phyloP scores from a whole-genome alignment of 2,797 vertebrate species.

The Dallia pectoralis region DNA sequence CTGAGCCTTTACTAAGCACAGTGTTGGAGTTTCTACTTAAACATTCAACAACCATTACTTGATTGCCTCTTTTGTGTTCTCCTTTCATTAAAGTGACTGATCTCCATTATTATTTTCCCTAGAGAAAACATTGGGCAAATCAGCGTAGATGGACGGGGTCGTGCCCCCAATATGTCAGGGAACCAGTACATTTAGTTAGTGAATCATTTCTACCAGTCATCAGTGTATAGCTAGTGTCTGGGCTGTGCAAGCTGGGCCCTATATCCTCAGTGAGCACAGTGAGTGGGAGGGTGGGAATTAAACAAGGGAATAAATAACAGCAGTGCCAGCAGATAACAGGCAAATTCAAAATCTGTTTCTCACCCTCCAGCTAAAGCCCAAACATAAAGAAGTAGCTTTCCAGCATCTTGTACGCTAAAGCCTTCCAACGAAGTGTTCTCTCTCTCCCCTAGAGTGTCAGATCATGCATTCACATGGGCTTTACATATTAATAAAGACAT shows the following conservation, averaged over 20 bases:
- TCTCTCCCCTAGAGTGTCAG: conserved; percentile 44
- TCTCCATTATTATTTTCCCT: background rate
- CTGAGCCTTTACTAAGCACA: too few species aligned
- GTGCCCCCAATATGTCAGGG: background rate
- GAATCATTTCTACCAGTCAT: background rate
- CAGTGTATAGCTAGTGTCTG: background rate
- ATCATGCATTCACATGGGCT: conserved; percentile 57
- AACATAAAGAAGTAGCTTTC: conserved; percentile 45
- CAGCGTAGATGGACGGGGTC: background rate
- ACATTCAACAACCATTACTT: background rate
- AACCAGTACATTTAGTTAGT: background rate
- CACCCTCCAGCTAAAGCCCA: conserved; percentile 54
- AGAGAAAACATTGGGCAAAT: background rate
- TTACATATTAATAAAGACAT: conserved; percentile 65
- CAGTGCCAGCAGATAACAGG: conserved; percentile 59
- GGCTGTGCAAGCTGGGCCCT: conserved; percentile 32
- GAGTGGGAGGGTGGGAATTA: conserved; percentile 63
- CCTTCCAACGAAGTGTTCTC: conserved; percentile 29
- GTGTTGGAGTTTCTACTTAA: background rate
- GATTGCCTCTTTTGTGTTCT: conserved; percentile 2
- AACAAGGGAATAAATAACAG: conserved; percentile 64
- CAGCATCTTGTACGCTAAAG: conserved; percentile 44
- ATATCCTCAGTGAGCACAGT: conserved; percentile 34
- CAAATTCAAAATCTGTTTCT: conserved; percentile 56
- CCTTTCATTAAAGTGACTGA: background rate